These are phyloP conservation scores for Geotrypetes seraphini DNA, from an alignment of 2,797 vertebrate species.

Conservation along the genomic window DNA sequence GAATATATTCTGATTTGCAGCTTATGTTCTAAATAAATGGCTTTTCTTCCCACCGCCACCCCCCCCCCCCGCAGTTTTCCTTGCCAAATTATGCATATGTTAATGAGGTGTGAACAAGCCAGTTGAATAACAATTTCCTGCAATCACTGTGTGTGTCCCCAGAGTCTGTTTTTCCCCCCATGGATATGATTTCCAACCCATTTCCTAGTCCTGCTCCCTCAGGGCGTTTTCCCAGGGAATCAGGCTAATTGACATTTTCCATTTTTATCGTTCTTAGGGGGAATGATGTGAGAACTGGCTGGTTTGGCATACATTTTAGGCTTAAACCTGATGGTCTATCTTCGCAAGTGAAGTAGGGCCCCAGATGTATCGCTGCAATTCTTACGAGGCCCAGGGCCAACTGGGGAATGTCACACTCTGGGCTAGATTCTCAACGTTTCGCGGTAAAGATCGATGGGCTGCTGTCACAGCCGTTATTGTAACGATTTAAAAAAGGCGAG, in stretches of 20 bases:
- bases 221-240: constrained; percentile 51
- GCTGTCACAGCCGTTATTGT: too few relatives aligned
- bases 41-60: constrained; percentile 44
- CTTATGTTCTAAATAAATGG: constrained; percentile 33
- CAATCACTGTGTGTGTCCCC: constrained; percentile 65
- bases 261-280: too few relatives aligned
- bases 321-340: too few relatives aligned
- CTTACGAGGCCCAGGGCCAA: too few relatives aligned
- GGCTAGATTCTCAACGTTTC: too few relatives aligned
- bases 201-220: constrained; percentile 44
- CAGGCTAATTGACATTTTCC: constrained; percentile 80
- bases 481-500: too few relatives aligned
- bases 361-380: too few relatives aligned
- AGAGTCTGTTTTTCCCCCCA: constrained; percentile 49
- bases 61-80: constrained; percentile 44
- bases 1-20: constrained; percentile 46
- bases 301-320: too few relatives aligned
- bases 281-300: too few relatives aligned
- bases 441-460: too few relatives aligned
- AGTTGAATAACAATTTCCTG: constrained; percentile 67
- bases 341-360: too few relatives aligned
- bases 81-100: constrained; percentile 65
- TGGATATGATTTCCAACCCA: constrained; percentile 48
- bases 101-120: constrained; percentile 91
- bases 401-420: too few relatives aligned